Evolutionary conservation across 2,113 vertebrate species (phyloP).

Genomic region (Etia nguti): DNA sequence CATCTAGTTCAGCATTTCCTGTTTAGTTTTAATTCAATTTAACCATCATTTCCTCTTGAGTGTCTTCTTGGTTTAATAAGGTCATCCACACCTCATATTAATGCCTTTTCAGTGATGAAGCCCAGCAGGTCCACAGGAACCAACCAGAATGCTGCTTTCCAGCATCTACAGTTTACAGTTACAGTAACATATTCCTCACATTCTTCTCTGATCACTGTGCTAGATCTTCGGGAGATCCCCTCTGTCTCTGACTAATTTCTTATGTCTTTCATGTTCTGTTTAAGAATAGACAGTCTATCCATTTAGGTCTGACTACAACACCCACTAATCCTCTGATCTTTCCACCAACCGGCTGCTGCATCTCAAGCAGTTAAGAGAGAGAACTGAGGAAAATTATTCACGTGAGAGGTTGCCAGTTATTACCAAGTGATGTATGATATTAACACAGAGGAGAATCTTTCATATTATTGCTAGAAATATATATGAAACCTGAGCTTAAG

Average conservation of each 20-base stretch:
- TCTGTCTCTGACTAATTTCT: slow-evolving; percentile 2
- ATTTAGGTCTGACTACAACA: slow-evolving; percentile 41
- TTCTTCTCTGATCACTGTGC: background rate
- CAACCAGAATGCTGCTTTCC: background rate
- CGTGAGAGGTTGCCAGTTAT: background rate
- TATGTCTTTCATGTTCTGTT: slow-evolving; percentile 8
- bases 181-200: background rate
- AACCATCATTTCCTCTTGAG: slow-evolving; percentile 18
- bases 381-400: background rate
- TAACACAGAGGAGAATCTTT: background rate
- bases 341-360: slow-evolving; percentile 19
- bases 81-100: background rate
- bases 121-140: background rate
- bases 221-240: background rate
- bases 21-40: slow-evolving; percentile 8
- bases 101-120: background rate
- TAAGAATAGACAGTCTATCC: slow-evolving; percentile 50
- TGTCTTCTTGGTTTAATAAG: background rate
- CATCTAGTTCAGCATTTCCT: background rate
- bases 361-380: background rate
- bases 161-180: background rate
- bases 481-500: background rate
- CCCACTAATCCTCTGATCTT: slow-evolving; percentile 60
- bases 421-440: background rate
- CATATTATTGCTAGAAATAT: background rate